Conservation (phyloP, 2,113 vertebrate species). For the Cyprinus carpio region DNA sequence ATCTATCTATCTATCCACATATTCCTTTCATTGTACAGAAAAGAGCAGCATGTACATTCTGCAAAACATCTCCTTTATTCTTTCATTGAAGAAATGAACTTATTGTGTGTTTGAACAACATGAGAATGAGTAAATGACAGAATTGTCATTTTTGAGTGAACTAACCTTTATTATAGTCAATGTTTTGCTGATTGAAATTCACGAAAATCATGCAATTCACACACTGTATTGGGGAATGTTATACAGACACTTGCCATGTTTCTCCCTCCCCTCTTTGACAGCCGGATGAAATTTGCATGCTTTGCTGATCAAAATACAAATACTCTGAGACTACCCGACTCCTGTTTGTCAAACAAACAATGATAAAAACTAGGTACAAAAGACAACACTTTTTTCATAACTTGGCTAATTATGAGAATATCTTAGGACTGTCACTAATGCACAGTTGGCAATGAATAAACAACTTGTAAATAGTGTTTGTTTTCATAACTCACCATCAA, state of each 20-base stretch:
- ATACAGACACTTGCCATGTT: not conserved
- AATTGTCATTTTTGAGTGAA: not conserved
- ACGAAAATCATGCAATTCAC: not conserved
- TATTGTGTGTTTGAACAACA: not conserved
- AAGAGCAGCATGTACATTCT: not conserved
- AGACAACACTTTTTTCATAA: not conserved
- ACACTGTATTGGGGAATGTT: not conserved
- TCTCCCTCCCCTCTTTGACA: not conserved
- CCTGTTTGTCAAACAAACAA: slow-evolving; percentile 25
- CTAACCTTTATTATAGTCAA: not conserved
- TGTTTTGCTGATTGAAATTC: not conserved
- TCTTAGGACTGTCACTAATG: too few species aligned
- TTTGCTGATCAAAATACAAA: slow-evolving; percentile 15
- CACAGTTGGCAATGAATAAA: too few species aligned
- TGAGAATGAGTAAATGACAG: not conserved
- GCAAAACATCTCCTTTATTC: not conserved
- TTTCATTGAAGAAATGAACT: not conserved
- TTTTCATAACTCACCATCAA: too few species aligned
- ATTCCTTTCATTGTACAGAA: not conserved
- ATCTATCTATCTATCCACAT: too few species aligned
- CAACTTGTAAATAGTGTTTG: too few species aligned
- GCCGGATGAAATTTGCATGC: not conserved
- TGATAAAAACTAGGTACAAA: not conserved
- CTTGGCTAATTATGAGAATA: not conserved
- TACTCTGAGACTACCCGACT: not conserved